Evolutionary conservation across 2,113 vertebrate species (phyloP), one percentile per base, ranked within the genome.

Genomic region (Eclectus roratus): DNA sequence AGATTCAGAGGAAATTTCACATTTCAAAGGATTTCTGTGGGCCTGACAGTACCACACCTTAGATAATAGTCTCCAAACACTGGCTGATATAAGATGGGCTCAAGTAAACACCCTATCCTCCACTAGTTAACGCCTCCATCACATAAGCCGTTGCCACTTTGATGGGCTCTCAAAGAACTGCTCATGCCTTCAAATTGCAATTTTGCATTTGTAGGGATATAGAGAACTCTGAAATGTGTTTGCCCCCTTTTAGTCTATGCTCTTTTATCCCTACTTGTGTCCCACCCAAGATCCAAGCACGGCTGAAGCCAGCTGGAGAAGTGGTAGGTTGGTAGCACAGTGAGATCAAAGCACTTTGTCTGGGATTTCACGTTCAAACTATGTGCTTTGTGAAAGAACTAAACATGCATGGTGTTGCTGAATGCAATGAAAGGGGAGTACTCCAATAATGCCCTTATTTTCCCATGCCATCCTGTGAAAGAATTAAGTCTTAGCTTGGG

Each of bases 141-240:
- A 13, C 55, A 10, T 6, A 17, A 58, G 24, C n/a, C 53, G 29
- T 14, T 1, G 2, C 10, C 37, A 9, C 17, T 17, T 17, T 24
- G 43, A 39, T 7, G 31, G 46, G 23, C 46, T 84, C 27, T 16
- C 65, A 43, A 37, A 44, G 46, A 66, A 23, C 44, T 18, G 47
- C 23, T 72, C 24, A n/a, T 33, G 37, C 21, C 47, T 70, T 81
- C 25, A 64, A 33, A 71, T 55, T 3, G 0, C 13, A 15, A 27
- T 2, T 16, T 44, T 39, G 37, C n/a, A 17, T 16, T n/a, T 27
- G 2, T 43, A 63, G 66, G 0, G 13, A 1, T 23, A 11, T 8
- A 63, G 66, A 1, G 11, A 1, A 25, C 8, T 8, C 49, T 66
- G 49, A 46, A 20, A 43, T 3, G 18, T 17, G 25, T 43, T 80